A percentile compares a stretch with the other conserved stretches of the same genome.
These are phyloP conservation scores for Pyrgilauda ruficollis DNA, from an alignment of 2,113 vertebrate species.

Conservation along the genomic window DNA sequence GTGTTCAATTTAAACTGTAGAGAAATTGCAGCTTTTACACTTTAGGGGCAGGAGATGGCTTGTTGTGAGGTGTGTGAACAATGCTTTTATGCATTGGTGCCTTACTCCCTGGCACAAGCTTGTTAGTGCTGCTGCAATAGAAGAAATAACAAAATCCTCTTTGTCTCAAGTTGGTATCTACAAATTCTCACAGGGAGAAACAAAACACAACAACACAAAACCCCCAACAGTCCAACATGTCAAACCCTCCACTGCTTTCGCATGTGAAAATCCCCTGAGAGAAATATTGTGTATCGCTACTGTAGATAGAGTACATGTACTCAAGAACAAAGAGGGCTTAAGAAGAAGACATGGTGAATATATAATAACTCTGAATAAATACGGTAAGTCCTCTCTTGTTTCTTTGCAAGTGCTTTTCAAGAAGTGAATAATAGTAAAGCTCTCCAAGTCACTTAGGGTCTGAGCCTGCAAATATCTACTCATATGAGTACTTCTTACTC, in stretches of 20 bases:
- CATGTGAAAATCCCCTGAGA: conserved; percentile 55
- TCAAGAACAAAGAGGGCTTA: conserved; percentile 68
- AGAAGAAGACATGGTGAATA: conserved; percentile 68
- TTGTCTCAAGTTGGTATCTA: conserved; percentile 45
- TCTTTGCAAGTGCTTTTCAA: conserved; percentile 70
- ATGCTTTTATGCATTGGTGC: background rate
- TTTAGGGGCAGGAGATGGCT: background rate
- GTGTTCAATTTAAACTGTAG: background rate
- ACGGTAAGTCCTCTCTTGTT: conserved; percentile 67
- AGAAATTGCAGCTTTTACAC: conserved; percentile 5
- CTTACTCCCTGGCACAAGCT: background rate
- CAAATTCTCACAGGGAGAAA: conserved; percentile 50
- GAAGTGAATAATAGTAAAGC: conserved; percentile 69
- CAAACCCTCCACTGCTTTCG: background rate
- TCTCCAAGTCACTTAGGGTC: conserved; percentile 66
- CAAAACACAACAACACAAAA: conserved; percentile 40
- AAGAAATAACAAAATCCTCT: conserved; percentile 45
- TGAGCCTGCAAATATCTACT: conserved; percentile 69
- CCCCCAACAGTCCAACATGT: conserved; percentile 9
- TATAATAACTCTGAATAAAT: conserved; percentile 71
- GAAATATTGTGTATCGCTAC: conserved; percentile 55
- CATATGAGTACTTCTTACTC: conserved; percentile 65
- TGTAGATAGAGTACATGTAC: conserved; percentile 61
- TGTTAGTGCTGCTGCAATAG: background rate
- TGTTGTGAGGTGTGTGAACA: background rate